These are phyloP conservation scores for Patiria pectinifera DNA, from an alignment of 53 echinoderm and acorn worm genomes.

Conservation along the genomic window DNA sequence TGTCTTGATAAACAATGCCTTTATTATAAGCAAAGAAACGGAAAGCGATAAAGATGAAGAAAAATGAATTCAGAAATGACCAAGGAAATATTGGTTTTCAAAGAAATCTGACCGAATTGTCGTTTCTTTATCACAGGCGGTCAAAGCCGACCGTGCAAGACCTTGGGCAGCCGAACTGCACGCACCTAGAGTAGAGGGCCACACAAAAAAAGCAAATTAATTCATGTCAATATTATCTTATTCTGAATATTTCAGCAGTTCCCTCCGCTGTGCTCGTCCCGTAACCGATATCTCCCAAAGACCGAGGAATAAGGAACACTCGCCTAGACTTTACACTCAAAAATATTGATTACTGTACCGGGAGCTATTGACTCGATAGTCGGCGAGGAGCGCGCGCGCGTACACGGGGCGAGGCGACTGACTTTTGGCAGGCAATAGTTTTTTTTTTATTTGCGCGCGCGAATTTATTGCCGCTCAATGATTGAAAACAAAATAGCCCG, in stretches of 20 bases:
- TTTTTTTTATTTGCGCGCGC: slow-evolving; percentile 26
- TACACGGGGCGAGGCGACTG: neutral
- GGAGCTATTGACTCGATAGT: neutral
- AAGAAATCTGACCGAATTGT: too few relatives aligned
- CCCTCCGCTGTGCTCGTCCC: neutral
- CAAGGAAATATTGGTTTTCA: too few relatives aligned
- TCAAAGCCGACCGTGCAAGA: neutral
- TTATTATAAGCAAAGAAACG: too few relatives aligned
- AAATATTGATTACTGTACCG: slow-evolving; percentile 23
- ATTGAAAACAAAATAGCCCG: slow-evolving; percentile 54
- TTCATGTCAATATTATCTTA: slow-evolving; percentile 31
- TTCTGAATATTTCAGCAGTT: slow-evolving; percentile 39
- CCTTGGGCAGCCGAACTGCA: neutral
- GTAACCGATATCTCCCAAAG: neutral
- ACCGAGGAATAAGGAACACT: neutral
- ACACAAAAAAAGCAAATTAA: neutral
- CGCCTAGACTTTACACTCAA: neutral
- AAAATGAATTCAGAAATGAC: too few relatives aligned
- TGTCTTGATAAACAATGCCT: too few relatives aligned
- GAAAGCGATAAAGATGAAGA: too few relatives aligned
- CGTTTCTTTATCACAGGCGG: too few relatives aligned
- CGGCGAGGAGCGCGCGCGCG: neutral
- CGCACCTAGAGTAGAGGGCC: neutral
- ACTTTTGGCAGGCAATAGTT: slow-evolving; percentile 42
- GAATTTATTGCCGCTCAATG: slow-evolving; percentile 48